Evolutionary conservation across 1,140 invertebrate genomes (phyloP), one percentile per base, ranked within the genome.

Genomic region (Lanistes nyassanus): DNA sequence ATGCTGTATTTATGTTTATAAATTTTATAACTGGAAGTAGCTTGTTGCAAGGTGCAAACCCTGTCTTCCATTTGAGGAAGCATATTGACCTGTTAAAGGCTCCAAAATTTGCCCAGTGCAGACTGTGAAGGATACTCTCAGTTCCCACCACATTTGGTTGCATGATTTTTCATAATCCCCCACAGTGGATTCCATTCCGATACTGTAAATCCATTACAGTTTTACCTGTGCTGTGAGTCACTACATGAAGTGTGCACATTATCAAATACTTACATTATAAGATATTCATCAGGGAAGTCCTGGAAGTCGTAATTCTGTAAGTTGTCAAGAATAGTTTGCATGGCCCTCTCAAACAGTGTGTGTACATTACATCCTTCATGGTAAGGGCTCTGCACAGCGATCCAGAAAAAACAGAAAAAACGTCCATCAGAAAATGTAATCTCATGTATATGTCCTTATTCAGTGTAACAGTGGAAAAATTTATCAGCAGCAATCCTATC

Each of bases 61-160:
- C n/a, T n/a, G n/a, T n/a, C n/a, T n/a, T n/a, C n/a, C n/a, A n/a
- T n/a, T n/a, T n/a, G n/a, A n/a, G n/a, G n/a, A n/a, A n/a, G n/a
- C n/a, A n/a, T n/a, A n/a, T n/a, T n/a, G n/a, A n/a, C n/a, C n/a
- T n/a, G n/a, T n/a, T n/a, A n/a, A n/a, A n/a, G n/a, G n/a, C n/a
- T n/a, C n/a, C n/a, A n/a, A n/a, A n/a, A n/a, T n/a, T n/a, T n/a
- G n/a, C n/a, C n/a, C n/a, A n/a, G n/a, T n/a, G n/a, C n/a, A n/a
- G n/a, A n/a, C n/a, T n/a, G n/a, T n/a, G n/a, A n/a, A n/a, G n/a
- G n/a, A n/a, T n/a, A n/a, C n/a, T n/a, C n/a, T n/a, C n/a, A n/a
- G n/a, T 97, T 90, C 97, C 97, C 0, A 90, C 97, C 34, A 70
- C 82, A 19, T 55, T 82, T 37, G 58, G 77, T 5, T 71, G 70